Percentiles rank a stretch among this genome's conserved stretches.
phyloP scores from a whole-genome alignment of 2,113 vertebrate species.

The Turdus rufiventris region DNA sequence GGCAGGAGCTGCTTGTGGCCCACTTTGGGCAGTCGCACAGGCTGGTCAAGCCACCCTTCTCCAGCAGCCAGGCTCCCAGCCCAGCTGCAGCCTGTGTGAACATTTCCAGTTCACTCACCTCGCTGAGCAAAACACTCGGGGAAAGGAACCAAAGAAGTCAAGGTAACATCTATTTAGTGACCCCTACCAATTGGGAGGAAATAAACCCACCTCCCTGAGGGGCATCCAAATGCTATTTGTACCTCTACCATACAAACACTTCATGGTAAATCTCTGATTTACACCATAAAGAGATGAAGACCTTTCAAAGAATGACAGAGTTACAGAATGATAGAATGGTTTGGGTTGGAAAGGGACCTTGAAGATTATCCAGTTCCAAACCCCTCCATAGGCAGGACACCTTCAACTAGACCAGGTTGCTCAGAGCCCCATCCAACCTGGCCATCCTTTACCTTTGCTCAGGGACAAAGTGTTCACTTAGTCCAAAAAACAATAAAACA shows the following conservation, averaged over 20 bases:
- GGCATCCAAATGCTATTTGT: not conserved
- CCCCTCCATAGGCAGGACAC: not conserved
- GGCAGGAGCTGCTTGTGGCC: not conserved
- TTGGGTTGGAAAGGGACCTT: not conserved
- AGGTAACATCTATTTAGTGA: not conserved
- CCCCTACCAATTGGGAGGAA: rapidly evolving
- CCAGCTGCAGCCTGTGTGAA: not conserved
- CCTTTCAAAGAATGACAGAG: not conserved
- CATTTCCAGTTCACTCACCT: not conserved
- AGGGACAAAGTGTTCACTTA: not conserved
- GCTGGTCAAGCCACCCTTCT: not conserved
- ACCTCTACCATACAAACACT: not conserved
- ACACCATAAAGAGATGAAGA: not conserved
- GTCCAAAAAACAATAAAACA: not conserved
- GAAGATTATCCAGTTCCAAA: not conserved
- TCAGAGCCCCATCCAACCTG: not conserved
- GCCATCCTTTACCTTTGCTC: not conserved
- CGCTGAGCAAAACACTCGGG: not conserved
- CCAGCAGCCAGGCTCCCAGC: not conserved
- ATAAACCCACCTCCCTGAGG: not conserved
- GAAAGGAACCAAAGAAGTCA: not conserved
- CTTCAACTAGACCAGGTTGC: not conserved
- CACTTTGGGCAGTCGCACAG: not conserved
- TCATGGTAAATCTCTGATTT: not conserved
- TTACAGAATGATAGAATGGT: not conserved